Percentiles rank a stretch among this genome's conserved stretches.
These are phyloP conservation scores for Synanthedon myopaeformis DNA, from an alignment of 2,888 invertebrate genomes.

Conservation along the genomic window DNA sequence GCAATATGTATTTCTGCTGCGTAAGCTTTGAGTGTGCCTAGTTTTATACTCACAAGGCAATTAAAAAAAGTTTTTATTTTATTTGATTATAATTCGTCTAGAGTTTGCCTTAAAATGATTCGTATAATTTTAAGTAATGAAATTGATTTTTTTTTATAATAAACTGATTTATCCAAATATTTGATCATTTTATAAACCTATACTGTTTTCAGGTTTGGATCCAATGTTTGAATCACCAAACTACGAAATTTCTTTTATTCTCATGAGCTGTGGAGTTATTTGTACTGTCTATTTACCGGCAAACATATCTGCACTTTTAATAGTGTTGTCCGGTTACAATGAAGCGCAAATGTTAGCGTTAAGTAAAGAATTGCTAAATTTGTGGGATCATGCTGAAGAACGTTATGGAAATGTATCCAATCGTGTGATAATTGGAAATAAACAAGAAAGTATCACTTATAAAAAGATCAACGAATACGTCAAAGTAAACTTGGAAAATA, in stretches of 20 bases:
- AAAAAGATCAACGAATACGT: slow-evolving; percentile 21
- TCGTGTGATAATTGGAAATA: neutral
- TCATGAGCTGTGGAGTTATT: slow-evolving; percentile 11
- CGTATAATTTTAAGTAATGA: too few relatives aligned
- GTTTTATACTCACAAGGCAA: too few relatives aligned
- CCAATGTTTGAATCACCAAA: slow-evolving; percentile 36
- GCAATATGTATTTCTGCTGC: too few relatives aligned
- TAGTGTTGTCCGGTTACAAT: slow-evolving; percentile 21
- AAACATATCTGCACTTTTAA: slow-evolving; percentile 26
- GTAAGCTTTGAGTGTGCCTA: too few relatives aligned
- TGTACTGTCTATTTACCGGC: slow-evolving; percentile 23
- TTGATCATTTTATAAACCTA: too few relatives aligned
- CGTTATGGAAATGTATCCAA: neutral
- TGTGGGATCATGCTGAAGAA: slow-evolving; percentile 1
- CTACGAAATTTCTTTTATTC: slow-evolving; percentile 26
- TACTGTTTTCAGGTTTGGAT: slow-evolving; percentile 26
- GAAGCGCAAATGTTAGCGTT: slow-evolving; percentile 3
- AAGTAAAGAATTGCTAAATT: neutral
- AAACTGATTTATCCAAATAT: too few relatives aligned
- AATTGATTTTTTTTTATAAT: too few relatives aligned
- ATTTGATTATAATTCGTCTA: too few relatives aligned
- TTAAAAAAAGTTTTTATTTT: too few relatives aligned
- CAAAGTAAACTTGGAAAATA: slow-evolving; percentile 16
- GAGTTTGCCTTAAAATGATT: too few relatives aligned
- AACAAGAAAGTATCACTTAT: neutral